These are phyloP conservation scores for Drosophila testacea DNA, from an alignment of 2,888 invertebrate species.

Conservation along the genomic window DNA sequence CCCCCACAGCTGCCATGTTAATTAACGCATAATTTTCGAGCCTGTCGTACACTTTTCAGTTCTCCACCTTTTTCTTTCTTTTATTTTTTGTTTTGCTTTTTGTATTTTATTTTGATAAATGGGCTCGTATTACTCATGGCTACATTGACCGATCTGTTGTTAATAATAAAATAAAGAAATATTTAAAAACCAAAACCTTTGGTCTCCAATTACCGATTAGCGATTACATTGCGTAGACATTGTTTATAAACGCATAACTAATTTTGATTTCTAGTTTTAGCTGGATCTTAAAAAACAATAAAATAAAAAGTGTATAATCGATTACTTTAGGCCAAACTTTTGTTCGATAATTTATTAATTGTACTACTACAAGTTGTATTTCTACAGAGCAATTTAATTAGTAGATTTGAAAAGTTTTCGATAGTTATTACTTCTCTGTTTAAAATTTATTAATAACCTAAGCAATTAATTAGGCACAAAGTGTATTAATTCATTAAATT, in stretches of 20 bases:
- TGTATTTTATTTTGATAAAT: slow-evolving; percentile 63
- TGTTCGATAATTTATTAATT: background rate
- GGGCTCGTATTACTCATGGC: slow-evolving; percentile 46
- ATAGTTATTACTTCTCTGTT: too few relatives aligned
- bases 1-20: slow-evolving; percentile 62
- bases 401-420: background rate
- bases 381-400: slow-evolving; percentile 3
- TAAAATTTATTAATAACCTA: background rate
- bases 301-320: background rate
- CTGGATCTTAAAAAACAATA: background rate
- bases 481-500: slow-evolving; percentile 14
- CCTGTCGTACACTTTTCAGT: slow-evolving; percentile 56
- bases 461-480: slow-evolving; percentile 5
- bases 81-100: slow-evolving; percentile 17
- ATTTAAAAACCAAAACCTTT: slow-evolving; percentile 20
- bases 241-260: slow-evolving; percentile 25
- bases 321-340: background rate
- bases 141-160: slow-evolving; percentile 43
- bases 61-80: slow-evolving; percentile 29
- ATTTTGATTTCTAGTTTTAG: slow-evolving; percentile 15
- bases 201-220: slow-evolving; percentile 47
- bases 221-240: slow-evolving; percentile 19
- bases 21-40: slow-evolving; percentile 73
- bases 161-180: slow-evolving; percentile 12
- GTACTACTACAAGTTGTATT: background rate